Percentiles rank a stretch among this genome's conserved stretches.
These are phyloP conservation scores for Acleris emargana DNA, from an alignment of 2,888 invertebrate genomes.

Conservation along the genomic window DNA sequence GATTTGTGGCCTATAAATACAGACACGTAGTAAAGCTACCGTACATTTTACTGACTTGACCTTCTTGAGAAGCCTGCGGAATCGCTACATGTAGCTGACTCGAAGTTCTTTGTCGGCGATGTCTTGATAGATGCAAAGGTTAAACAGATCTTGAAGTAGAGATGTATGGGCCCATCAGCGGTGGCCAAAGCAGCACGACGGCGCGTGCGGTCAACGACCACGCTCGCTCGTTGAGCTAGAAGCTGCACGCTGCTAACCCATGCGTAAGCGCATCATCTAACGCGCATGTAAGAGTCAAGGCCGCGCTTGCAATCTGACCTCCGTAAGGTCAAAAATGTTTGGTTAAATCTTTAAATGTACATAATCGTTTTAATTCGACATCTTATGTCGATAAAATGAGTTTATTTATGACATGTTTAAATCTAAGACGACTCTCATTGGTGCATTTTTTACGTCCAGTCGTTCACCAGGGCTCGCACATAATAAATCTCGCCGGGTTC, in stretches of 20 bases:
- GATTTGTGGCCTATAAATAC: constrained; percentile 27
- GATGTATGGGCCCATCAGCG: constrained; percentile 39
- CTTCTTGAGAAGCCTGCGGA: not conserved
- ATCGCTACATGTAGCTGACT: no score
- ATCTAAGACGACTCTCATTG: not conserved
- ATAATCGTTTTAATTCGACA: no score
- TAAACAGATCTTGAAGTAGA: constrained; percentile 2
- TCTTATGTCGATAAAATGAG: no score
- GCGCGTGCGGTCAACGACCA: constrained; percentile 75
- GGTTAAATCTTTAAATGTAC: no score
- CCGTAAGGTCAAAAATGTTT: not conserved
- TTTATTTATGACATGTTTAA: not conserved
- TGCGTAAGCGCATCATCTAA: constrained; percentile 39
- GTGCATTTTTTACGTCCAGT: constrained; percentile 33
- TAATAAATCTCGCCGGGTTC: constrained; percentile 57
- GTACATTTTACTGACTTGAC: constrained; percentile 22
- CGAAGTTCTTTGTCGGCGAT: not conserved
- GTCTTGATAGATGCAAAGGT: not conserved
- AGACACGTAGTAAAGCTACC: constrained; percentile 25
- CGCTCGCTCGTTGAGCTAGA: not conserved
- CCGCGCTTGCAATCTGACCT: constrained; percentile 17
- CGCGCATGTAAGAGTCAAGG: constrained; percentile 27
- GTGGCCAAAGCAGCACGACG: constrained; percentile 46
- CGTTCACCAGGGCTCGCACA: constrained; percentile 46
- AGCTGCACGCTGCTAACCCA: constrained; percentile 13